Base-by-base conservation (phyloP, 1,140 invertebrate species). In the Pectinophora gossypiella region DNA sequence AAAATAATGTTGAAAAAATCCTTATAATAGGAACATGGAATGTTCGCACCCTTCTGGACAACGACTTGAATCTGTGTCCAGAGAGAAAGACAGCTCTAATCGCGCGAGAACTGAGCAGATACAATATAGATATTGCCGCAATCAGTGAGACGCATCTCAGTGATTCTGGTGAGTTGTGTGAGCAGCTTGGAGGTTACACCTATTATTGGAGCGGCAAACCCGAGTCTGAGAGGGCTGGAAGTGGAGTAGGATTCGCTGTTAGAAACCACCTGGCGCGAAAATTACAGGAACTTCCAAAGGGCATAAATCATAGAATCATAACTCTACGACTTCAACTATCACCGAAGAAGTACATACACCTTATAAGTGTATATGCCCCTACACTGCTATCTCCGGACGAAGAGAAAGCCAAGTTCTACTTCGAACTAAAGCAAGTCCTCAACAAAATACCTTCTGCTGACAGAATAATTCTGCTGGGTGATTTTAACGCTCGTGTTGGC, bases 21-120 rank as follows among this genome's bases (percentile, higher is more conserved):
- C 13, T 40, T 40, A 1, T 16, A 40, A 40, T 40, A 40, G 38
- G 13, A 16, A 40, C 38, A 10, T 40, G 59, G 49, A 65, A 61
- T 40, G 55, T 61, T 4, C 27, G 59, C 19, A 65, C 59, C 18
- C 40, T 65, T 12, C 19, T 51, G 5, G 56, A 61, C 18, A 56
- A 47, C 32, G 42, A 61, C n/a, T 1, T 0, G 5, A 64, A 42
- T 22, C 22, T 44, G 23, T 59, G 63, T 42, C 59, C 59, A 9
- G 51, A 66, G 21, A 59, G 56, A 46, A 60, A 60, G 21, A 65
- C 63, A 10, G 47, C 55, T 3, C 21, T 66, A 2, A 63, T 66
- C 16, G 66, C 60, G 0, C 22, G 54, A 21, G 63, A 63, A n/a
- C 59, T 19, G 56, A 15, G 12, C 38, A 15, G 38, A 15, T 40